Conservation (phyloP, 2,113 vertebrate genomes). For the Accipiter cooperii region DNA sequence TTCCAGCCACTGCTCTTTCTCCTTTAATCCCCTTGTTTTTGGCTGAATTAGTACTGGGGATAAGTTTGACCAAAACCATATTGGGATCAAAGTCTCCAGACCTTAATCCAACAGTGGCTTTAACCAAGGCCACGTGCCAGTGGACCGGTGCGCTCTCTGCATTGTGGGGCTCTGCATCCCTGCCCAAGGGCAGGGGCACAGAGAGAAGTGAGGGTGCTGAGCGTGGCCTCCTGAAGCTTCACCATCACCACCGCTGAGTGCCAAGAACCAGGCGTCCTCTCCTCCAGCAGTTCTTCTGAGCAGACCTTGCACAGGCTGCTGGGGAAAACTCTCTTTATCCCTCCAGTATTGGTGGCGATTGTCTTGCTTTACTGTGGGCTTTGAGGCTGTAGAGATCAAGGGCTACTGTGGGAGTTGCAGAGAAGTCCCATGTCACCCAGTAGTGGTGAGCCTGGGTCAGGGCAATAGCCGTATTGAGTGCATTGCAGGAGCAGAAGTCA, state of each 20-base stretch:
- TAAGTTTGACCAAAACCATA: not conserved
- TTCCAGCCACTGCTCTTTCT: not conserved
- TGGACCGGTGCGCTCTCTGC: not conserved
- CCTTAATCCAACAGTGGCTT: not conserved
- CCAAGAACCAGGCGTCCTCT: not conserved
- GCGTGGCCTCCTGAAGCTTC: not conserved
- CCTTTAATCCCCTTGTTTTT: not conserved
- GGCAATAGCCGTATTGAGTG: not conserved
- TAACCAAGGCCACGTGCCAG: not conserved
- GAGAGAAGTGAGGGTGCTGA: not conserved
- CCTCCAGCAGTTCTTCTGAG: not conserved
- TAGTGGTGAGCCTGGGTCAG: not conserved
- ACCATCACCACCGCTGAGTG: no score
- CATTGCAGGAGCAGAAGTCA: not conserved
- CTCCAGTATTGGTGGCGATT: not conserved
- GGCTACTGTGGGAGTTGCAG: not conserved
- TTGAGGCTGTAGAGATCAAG: not conserved
- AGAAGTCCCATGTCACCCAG: not conserved
- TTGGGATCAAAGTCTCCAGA: not conserved
- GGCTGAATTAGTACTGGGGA: not conserved
- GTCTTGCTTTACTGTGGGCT: not conserved
- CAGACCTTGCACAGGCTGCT: not conserved
- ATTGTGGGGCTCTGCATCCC: not conserved
- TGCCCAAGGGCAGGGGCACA: not conserved
- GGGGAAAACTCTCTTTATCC: not conserved